Conservation (phyloP, 2,888 invertebrate species). For the Parnassius orleans region DNA sequence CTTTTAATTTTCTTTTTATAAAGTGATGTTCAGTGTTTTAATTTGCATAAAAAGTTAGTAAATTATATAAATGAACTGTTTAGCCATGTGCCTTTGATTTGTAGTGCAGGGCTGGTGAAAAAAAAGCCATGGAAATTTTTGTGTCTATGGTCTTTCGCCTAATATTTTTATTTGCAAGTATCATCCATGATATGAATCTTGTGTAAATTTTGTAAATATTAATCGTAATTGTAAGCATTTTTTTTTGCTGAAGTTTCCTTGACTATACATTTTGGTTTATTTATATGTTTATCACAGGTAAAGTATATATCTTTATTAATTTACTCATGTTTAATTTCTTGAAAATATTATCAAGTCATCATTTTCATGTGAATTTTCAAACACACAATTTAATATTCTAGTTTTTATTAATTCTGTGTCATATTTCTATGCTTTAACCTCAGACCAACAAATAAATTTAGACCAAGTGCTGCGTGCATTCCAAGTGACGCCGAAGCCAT, state of each 20-base stretch:
- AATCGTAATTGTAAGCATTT: conserved; percentile 54
- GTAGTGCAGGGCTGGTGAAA: not conserved
- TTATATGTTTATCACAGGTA: not conserved
- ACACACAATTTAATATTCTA: too few species aligned
- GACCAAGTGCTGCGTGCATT: too few species aligned
- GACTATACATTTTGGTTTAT: conserved; percentile 6
- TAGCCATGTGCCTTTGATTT: conserved; percentile 9
- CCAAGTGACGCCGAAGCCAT: too few species aligned
- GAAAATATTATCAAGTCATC: too few species aligned
- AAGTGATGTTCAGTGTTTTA: conserved; percentile 16
- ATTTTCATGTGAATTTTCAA: too few species aligned
- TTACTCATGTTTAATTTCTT: too few species aligned
- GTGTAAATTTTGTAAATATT: conserved; percentile 72
- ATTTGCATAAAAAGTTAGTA: not conserved
- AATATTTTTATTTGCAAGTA: not conserved
- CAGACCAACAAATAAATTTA: too few species aligned
- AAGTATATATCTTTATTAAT: too few species aligned
- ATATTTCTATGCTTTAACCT: too few species aligned
- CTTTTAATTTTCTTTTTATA: not conserved
- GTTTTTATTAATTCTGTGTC: too few species aligned
- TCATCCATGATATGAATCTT: conserved; percentile 10
- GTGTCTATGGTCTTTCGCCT: not conserved
- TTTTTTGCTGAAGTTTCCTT: conserved; percentile 46
- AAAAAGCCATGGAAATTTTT: conserved; percentile 2
- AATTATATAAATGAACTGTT: conserved; percentile 6